A percentile compares a stretch with the other conserved stretches of the same genome.
phyloP scores from a whole-genome alignment of 2,888 invertebrate genomes.

The Zeuzera pyrina region DNA sequence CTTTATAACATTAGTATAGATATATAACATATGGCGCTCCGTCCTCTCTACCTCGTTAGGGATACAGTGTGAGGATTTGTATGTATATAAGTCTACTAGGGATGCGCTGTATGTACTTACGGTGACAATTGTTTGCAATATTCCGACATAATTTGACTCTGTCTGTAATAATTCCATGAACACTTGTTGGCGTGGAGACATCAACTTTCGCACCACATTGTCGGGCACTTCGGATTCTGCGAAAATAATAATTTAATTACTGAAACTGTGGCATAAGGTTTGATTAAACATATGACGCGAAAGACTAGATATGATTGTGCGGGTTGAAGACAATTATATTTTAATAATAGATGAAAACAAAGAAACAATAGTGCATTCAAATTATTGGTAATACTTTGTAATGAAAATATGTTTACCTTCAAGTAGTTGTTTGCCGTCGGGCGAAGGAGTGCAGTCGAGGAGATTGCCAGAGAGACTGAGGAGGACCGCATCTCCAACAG shows the following conservation, averaged over 20 bases:
- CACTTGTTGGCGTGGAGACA: constrained; percentile 85
- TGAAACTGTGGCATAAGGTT: too few relatives aligned
- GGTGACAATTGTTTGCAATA: constrained; percentile 92
- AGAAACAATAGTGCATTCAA: too few relatives aligned
- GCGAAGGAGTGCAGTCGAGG: constrained; percentile 90
- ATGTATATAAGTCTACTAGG: too few relatives aligned
- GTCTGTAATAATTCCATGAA: constrained; percentile 96
- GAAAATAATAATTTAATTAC: too few relatives aligned
- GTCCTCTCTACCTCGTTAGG: too few relatives aligned
- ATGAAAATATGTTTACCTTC: too few relatives aligned
- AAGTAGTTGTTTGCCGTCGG: constrained; percentile 76
- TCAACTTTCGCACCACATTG: constrained; percentile 78
- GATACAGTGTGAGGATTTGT: too few relatives aligned
- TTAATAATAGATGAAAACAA: constrained; percentile 1
- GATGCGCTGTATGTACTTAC: too few relatives aligned
- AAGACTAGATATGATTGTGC: neutral
- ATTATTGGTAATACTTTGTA: too few relatives aligned
- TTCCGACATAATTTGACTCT: constrained; percentile 97
- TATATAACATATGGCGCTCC: too few relatives aligned
- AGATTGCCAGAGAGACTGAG: constrained; percentile 90
- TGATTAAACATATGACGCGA: too few relatives aligned
- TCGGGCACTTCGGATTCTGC: constrained; percentile 71
- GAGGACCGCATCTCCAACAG: constrained; percentile 87
- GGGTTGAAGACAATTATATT: constrained; percentile 4
- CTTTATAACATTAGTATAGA: too few relatives aligned